Percentiles rank a stretch among this genome's conserved stretches.
These are phyloP conservation scores for Byasa hedistus DNA, from an alignment of 2,888 invertebrate genomes.

Conservation along the genomic window DNA sequence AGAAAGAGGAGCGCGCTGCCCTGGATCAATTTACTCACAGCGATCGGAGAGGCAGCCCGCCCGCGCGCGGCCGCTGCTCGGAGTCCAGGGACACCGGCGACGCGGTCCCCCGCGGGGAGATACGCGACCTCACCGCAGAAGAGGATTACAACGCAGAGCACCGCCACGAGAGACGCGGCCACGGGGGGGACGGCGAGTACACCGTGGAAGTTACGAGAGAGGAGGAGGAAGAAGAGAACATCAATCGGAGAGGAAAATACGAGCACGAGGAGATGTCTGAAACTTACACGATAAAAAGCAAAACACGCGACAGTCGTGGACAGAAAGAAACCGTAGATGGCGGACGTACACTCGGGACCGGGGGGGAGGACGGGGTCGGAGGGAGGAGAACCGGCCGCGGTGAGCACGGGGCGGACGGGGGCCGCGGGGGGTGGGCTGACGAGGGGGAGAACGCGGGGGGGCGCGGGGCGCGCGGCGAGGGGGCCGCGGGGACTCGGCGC, in stretches of 20 bases:
- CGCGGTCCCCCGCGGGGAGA: conserved; percentile 33
- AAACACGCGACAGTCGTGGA: conserved; percentile 5
- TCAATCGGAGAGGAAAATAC: conserved; percentile 8
- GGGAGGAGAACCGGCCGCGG: conserved; percentile 10
- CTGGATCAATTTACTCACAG: conserved; percentile 70
- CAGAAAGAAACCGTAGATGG: conserved; percentile 24
- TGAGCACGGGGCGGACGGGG: background rate
- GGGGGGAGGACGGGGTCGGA: conserved; percentile 8
- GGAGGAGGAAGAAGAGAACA: conserved; percentile 30
- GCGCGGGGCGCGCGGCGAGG: conserved; percentile 45
- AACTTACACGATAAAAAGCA: conserved; percentile 17
- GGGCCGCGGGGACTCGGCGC: conserved; percentile 46
- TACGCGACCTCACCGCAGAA: conserved; percentile 24
- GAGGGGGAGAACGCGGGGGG: conserved; percentile 36
- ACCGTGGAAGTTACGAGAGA: conserved; percentile 33
- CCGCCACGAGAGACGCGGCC: conserved; percentile 4
- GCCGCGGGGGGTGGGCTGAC: conserved; percentile 27
- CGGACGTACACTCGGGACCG: conserved; percentile 38
- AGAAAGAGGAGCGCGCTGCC: conserved; percentile 67
- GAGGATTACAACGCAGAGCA: conserved; percentile 1
- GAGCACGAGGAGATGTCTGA: conserved; percentile 11
- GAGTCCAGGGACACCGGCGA: conserved; percentile 38
- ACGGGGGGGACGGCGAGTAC: conserved; percentile 29
- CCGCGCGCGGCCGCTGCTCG: conserved; percentile 38
- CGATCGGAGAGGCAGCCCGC: conserved; percentile 54